A percentile compares a stretch with the other conserved stretches of the same genome.
Evolutionary conservation across 2,888 invertebrate species (phyloP).

Genomic region (Eueremaeus valkanovi): DNA sequence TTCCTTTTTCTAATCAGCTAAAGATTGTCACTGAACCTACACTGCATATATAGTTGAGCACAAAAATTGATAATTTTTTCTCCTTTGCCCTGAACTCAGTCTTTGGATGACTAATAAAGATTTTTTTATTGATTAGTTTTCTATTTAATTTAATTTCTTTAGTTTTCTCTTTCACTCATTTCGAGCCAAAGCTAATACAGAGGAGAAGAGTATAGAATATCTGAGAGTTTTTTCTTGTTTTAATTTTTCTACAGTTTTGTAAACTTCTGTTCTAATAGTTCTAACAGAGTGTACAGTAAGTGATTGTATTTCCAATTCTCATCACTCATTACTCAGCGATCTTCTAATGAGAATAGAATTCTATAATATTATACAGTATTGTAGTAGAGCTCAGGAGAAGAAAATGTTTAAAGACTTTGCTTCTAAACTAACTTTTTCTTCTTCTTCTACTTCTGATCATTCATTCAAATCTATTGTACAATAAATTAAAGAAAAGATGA

Average conservation of each 20-base stretch:
- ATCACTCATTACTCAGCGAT: constrained; percentile 23
- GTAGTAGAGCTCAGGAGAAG: too few species aligned
- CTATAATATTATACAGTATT: background rate
- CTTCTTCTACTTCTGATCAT: background rate
- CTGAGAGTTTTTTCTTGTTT: background rate
- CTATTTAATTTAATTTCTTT: constrained; percentile 5
- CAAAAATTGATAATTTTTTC: constrained; percentile 4
- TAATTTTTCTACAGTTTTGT: constrained; percentile 13
- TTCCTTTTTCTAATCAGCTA: constrained; percentile 19
- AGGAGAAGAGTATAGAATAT: background rate
- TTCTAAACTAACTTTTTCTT: too few species aligned
- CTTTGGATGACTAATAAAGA: constrained; percentile 10
- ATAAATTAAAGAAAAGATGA: background rate
- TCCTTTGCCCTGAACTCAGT: background rate
- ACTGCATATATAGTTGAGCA: constrained; percentile 5
- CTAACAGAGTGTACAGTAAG: too few species aligned
- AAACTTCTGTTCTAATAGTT: constrained; percentile 2
- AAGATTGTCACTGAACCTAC: constrained; percentile 12
- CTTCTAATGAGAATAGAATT: constrained; percentile 24
- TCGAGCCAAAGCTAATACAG: background rate
- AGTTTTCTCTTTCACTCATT: background rate
- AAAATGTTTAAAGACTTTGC: too few species aligned
- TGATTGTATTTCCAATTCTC: too few species aligned
- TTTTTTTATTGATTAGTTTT: constrained; percentile 19
- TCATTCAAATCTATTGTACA: too few species aligned